These are phyloP conservation scores for Nothobranchius kuhntae DNA, from an alignment of 2,113 vertebrate species.

Conservation along the genomic window DNA sequence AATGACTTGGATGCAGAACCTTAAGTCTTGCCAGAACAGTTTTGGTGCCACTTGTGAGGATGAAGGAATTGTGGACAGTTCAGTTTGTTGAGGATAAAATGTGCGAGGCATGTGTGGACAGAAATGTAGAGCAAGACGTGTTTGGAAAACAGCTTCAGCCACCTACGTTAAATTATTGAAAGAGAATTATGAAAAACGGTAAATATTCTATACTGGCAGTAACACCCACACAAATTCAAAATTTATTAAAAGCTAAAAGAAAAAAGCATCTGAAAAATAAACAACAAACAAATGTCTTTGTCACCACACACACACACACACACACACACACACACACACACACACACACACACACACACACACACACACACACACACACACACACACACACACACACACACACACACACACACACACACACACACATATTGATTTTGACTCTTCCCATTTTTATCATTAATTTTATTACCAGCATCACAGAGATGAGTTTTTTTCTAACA, in stretches of 20 bases:
- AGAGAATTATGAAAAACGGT: conserved; percentile 29
- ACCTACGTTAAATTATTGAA: conserved; percentile 33
- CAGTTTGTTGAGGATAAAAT: conserved; percentile 63
- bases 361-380: no score
- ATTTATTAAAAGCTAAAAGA: conserved; percentile 56
- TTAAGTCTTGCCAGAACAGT: conserved; percentile 65
- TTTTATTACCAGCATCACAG: no score
- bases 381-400: no score
- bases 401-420: no score
- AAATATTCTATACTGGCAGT: conserved; percentile 24
- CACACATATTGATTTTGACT: no score
- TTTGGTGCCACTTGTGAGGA: conserved; percentile 40
- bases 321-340: no score
- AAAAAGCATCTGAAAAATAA: not conserved
- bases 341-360: no score
- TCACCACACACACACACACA: conserved; percentile 31
- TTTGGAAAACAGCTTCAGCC: conserved; percentile 40
- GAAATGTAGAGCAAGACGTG: conserved; percentile 23
- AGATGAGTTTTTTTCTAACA: no score
- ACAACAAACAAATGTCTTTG: not conserved
- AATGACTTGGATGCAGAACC: conserved; percentile 28
- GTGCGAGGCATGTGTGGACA: conserved; percentile 60
- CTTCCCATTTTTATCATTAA: no score
- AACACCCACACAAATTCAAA: conserved; percentile 49
- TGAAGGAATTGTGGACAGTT: conserved; percentile 67